Base-by-base conservation (phyloP, 2,113 vertebrate genomes). In the Abramis brama region DNA sequence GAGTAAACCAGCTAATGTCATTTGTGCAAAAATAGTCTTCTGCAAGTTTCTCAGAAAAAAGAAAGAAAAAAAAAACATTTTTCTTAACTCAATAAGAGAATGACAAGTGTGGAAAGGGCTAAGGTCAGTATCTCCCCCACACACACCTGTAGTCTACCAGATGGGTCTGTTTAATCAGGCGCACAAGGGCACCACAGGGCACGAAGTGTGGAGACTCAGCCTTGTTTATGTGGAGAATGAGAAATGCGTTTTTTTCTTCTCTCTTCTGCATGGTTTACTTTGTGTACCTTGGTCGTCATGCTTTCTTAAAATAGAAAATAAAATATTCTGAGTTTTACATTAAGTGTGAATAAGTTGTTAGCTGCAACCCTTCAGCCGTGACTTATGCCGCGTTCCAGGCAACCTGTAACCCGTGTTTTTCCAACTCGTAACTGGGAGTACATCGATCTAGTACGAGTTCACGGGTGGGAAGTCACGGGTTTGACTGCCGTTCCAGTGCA, bases 131-230 rank as follows among this genome's bases (percentile, higher is more conserved):
- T 71, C 36, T 71, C 68, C 36, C 68, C 19, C 19, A 71, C 68
- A 71, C 21, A 36, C 10, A 71, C 68, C 71, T 75, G 23, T 27
- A 75, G 39, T 75, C 71, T 74, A 17, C 11, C 71, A 75, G 43
- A 75, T 75, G 71, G 71, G 71, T 74, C 39, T 75, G 27, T 75
- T 75, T 47, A 75, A 75, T 50, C 71, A 75, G 43, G 43, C 39
- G 12, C 39, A 47, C 4, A 74, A 12, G 71, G 71, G 23, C 71
- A 50, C n/a, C 43, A 1, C 2, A 5, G 19, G n/a, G 21, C 68
- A 71, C 11, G 9, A 68, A 39, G 68, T 71, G 68, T 71, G 19
- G 33, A 71, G 33, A 11, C 1, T 39, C 68, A 25, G 12, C 71
- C 13, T n/a, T 74, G 71, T 47, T 74, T 74, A 57, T 57, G 1